Base-by-base conservation (phyloP, 2,113 vertebrate genomes). In the Peucedramus taeniatus region DNA sequence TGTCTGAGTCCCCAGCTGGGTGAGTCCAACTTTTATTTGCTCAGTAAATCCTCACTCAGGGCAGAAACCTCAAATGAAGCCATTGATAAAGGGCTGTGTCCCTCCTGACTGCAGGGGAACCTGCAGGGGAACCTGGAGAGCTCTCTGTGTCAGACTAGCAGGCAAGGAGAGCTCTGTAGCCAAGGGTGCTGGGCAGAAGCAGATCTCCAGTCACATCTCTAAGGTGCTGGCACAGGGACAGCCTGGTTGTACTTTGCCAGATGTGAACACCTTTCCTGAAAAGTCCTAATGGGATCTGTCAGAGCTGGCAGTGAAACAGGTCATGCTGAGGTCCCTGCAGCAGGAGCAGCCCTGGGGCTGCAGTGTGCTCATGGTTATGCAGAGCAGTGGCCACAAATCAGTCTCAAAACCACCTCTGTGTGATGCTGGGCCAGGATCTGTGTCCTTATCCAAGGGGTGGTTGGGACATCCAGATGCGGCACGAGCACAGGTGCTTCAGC, bases 401-500 rank as follows among this genome's bases (percentile, higher is more conserved):
- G 10, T 49, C 82, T 61, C 76, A 39, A 20, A 89, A 24, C 21
- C 60, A 44, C 24, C 40, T 5, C n/a, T 3, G 3, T 12, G n/a
- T 39, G 60, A 59, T 0, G 12, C 64, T 70, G 65, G 80, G n/a
- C 63, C 1, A 6, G 30, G 60, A 5, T 26, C 12, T 3, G 4
- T 57, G 71, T 77, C 49, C 40, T 87, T 11, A 65, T 65, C 50
- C 9, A 8, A 13, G 35, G 1, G 3, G 11, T 31, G 49, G n/a
- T 50, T 56, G 60, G 59, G 45, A 80, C 68, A 54, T 31, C 39
- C 33, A 45, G 47, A 30, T 6, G 31, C 57, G 68, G 42, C 81
- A 49, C 0, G 0, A 54, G 57, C 8, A 3, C 31, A 45, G 0
- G 2, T 0, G 0, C 40, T 91, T 26, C 76, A 80, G 84, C 50